phyloP scores from a whole-genome alignment of 2,888 invertebrate species.

The Meliscaeva auricollis region DNA sequence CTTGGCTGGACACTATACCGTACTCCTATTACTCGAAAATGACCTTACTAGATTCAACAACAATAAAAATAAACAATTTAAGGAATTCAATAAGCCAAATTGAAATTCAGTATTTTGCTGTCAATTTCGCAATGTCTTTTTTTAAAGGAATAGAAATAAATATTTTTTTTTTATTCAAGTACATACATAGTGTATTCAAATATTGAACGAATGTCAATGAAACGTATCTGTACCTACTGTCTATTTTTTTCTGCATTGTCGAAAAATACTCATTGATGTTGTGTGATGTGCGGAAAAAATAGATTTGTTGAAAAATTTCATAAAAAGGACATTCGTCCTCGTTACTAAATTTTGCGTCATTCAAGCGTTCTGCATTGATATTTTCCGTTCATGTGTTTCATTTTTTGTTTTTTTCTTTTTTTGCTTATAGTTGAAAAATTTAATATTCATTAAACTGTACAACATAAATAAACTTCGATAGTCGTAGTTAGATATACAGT shows the following conservation, averaged over 20 bases:
- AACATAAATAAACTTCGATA: conserved; percentile 9
- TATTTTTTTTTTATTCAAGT: neutral
- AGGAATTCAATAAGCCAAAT: conserved; percentile 2
- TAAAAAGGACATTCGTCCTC: conserved; percentile 45
- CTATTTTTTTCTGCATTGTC: neutral
- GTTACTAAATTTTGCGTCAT: conserved; percentile 38
- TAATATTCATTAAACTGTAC: conserved; percentile 25
- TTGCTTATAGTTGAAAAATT: conserved; percentile 1
- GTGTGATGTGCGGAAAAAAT: conserved; percentile 4
- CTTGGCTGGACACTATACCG: too few species aligned
- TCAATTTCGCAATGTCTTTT: neutral
- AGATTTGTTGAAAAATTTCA: conserved; percentile 16
- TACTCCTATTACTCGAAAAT: too few species aligned
- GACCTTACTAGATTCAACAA: too few species aligned
- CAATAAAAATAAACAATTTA: neutral
- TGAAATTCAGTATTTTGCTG: neutral
- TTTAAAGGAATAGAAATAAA: neutral
- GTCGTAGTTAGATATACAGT: conserved; percentile 1
- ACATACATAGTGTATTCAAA: neutral
- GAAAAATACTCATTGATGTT: neutral
- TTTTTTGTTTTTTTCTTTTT: neutral
- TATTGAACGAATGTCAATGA: conserved; percentile 3
- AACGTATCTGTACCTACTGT: neutral
- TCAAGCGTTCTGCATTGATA: conserved; percentile 25
- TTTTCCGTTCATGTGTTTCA: too few species aligned